Conservation (phyloP, 2,797 vertebrate genomes). For the Okamejei kenojei region DNA sequence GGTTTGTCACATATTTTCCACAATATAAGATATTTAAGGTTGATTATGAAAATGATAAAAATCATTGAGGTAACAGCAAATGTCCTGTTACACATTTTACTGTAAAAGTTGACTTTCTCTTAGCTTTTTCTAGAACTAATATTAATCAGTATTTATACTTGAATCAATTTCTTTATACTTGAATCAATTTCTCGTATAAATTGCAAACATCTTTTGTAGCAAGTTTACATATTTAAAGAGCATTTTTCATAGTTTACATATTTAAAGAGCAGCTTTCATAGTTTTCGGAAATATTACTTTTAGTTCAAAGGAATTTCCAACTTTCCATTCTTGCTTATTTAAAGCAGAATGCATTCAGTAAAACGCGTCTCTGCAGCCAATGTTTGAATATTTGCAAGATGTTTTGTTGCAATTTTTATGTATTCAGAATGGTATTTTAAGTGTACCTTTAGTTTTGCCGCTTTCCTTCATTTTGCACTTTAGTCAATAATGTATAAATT, state of each 20-base stretch:
- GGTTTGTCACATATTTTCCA: neutral
- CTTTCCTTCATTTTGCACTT: neutral
- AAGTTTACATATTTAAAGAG: neutral
- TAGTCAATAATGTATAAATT: slow-evolving; percentile 69
- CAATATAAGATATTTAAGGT: no score
- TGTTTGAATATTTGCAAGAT: neutral
- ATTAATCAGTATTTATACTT: neutral
- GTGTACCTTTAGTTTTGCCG: neutral
- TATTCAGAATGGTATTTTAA: neutral
- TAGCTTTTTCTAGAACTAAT: neutral
- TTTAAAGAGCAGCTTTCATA: neutral
- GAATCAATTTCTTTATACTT: neutral
- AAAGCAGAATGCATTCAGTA: neutral
- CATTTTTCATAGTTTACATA: neutral
- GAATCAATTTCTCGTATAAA: neutral
- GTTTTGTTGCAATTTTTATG: neutral
- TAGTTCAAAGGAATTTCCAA: neutral
- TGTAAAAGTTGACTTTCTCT: neutral
- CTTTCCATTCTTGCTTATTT: neutral
- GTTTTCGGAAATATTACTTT: neutral
- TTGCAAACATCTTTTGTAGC: no score
- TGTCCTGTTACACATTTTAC: neutral
- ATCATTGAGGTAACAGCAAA: no score
- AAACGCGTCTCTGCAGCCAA: neutral
- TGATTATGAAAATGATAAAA: no score